Base-by-base conservation (phyloP, 2,888 invertebrate species). In the Marronus borbonicus region DNA sequence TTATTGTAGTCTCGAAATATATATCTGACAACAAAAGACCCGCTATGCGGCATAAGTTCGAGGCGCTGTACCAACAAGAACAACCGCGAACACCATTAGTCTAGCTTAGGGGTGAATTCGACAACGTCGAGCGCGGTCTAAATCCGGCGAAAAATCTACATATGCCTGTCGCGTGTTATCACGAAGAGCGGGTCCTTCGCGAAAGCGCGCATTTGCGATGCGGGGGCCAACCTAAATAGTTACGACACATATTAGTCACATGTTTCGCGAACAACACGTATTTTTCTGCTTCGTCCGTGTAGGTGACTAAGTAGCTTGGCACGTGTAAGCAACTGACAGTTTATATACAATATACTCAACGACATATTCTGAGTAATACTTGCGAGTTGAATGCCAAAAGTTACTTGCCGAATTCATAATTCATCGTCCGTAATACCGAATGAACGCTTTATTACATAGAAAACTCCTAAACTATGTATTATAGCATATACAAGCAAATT, bases 221-320 rank as follows among this genome's bases (percentile, higher is more conserved):
- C 24, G 14, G 8, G 28, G 14, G 62, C 24, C n/a, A 50, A 68
- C 50, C 24, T 50, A 68, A 68, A 68, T 68, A 68, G n/a, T 3
- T 52, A 24, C 39, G 4, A 44, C 12, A 44, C 36, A 17, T 65
- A 39, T 65, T 65, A 65, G 17, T 65, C n/a, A 28, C 10, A 50
- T 28, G 49, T 68, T 24, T 14, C 49, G 14, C 31, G 28, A 68
- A 68, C 14, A 68, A 68, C 24, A 50, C 68, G 24, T 68, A 50
- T 28, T 68, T 68, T 68, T 68, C 36, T 62, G 10, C 14, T 62
- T 62, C 28, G 31, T 62, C 14, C 31, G 31, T 39, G 20, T 28
- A 68, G 14, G 31, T 68, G 31, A 68, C 68, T 68, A 68, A 52
- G 49, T 68, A 50, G 24, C 49, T 68, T 68, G 68, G 68, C 68